Percentiles rank a stretch among this genome's conserved stretches.
Conservation (phyloP, 1,140 invertebrate species). For the Dendroctonus ponderosae region DNA sequence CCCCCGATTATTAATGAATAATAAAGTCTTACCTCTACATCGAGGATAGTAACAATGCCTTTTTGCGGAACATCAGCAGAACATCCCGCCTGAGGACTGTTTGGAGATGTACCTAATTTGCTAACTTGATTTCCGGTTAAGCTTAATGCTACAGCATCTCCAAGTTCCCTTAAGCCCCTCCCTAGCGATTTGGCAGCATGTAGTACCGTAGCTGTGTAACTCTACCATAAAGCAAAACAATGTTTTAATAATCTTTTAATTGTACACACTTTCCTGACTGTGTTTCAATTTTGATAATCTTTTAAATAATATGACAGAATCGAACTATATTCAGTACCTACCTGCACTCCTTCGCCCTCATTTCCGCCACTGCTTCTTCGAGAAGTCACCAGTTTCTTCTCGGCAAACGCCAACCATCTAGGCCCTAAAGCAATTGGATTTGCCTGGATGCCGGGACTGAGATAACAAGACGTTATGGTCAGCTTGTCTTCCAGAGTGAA, state of each 20-base stretch:
- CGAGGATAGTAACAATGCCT: slow-evolving; percentile 85
- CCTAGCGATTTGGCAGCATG: slow-evolving; percentile 91
- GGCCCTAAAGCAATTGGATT: slow-evolving; percentile 90
- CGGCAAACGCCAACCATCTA: slow-evolving; percentile 78
- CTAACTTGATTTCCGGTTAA: slow-evolving; percentile 65
- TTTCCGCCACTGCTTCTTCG: slow-evolving; percentile 86
- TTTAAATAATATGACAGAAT: slow-evolving; percentile 7
- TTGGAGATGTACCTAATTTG: slow-evolving; percentile 48
- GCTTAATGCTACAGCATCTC: slow-evolving; percentile 91
- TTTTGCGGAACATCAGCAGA: slow-evolving; percentile 63
- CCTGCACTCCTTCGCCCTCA: slow-evolving; percentile 59
- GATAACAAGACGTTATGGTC: slow-evolving; percentile 86
- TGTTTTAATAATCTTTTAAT: not conserved
- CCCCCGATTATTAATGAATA: not conserved
- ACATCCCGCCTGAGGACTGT: slow-evolving; percentile 50
- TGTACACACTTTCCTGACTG: no score
- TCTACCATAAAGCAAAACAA: slow-evolving; percentile 53
- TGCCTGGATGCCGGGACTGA: slow-evolving; percentile 76
- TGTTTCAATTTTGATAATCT: not conserved
- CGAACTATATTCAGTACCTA: slow-evolving; percentile 29
- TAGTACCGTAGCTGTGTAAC: slow-evolving; percentile 92
- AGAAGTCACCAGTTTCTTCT: slow-evolving; percentile 76
- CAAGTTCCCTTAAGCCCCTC: slow-evolving; percentile 80
- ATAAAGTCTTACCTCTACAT: slow-evolving; percentile 66
- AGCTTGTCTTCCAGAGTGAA: slow-evolving; percentile 81